phyloP scores from a whole-genome alignment of 1,140 invertebrate species.

The Philaenus spumarius region DNA sequence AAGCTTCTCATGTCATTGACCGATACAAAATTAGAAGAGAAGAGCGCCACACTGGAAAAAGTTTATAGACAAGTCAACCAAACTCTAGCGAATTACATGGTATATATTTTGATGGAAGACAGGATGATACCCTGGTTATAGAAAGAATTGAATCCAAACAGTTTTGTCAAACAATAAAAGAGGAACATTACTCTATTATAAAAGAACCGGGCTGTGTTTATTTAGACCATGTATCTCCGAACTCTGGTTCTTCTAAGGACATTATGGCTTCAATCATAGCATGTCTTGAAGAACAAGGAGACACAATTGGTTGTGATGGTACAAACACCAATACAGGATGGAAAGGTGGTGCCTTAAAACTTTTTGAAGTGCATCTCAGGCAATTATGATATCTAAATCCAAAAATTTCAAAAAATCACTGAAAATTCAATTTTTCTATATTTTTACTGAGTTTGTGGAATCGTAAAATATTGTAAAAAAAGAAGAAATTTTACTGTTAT shows the following conservation, averaged over 20 bases:
- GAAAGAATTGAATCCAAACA: slow-evolving; percentile 27
- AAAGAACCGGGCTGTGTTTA: slow-evolving; percentile 29
- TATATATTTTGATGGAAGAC: slow-evolving; percentile 26
- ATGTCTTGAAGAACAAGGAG: slow-evolving; percentile 23
- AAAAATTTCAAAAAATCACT: slow-evolving; percentile 26
- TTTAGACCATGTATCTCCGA: slow-evolving; percentile 28
- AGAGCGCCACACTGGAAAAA: no score
- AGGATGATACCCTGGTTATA: slow-evolving; percentile 28
- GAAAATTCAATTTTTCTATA: no score
- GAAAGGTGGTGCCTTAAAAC: slow-evolving; percentile 29
- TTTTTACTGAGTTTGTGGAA: slow-evolving; percentile 3
- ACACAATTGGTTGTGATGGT: slow-evolving; percentile 31
- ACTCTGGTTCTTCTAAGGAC: slow-evolving; percentile 19
- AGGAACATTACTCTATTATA: slow-evolving; percentile 30
- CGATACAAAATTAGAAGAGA: slow-evolving; percentile 31
- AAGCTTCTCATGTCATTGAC: slow-evolving; percentile 27
- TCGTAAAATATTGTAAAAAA: no score
- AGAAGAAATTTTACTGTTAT: no score
- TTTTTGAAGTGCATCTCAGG: slow-evolving; percentile 22
- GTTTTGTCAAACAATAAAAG: slow-evolving; percentile 21
- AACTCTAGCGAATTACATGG: background rate
- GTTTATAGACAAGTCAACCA: slow-evolving; percentile 1
- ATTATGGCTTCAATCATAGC: slow-evolving; percentile 21
- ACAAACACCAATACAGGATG: no score
- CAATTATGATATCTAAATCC: slow-evolving; percentile 28